Percentiles rank a stretch among this genome's conserved stretches.
These are phyloP conservation scores for Eilema caniola DNA, from an alignment of 2,888 invertebrate species.

Conservation along the genomic window DNA sequence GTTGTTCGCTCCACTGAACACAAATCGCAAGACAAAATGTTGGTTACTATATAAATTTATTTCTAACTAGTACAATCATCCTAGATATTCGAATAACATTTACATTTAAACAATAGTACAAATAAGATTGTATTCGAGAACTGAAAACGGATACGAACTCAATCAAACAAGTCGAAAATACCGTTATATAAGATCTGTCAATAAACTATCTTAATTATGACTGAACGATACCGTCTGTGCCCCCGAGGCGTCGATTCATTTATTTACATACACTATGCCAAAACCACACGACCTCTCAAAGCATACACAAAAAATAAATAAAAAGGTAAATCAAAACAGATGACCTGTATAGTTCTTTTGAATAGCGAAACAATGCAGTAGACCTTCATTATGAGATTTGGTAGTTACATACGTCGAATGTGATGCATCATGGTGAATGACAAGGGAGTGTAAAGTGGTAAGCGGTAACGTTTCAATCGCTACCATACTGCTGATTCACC, in stretches of 20 bases:
- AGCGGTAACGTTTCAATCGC: constrained; percentile 63
- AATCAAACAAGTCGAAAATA: constrained; percentile 11
- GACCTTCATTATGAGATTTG: constrained; percentile 51
- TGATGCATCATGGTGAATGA: constrained; percentile 52
- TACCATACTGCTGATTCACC: constrained; percentile 63
- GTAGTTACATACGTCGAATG: constrained; percentile 45
- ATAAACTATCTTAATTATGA: constrained; percentile 20
- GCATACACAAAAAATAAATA: constrained; percentile 18
- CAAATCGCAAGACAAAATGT: background rate
- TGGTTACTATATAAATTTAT: background rate
- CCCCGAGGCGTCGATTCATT: constrained; percentile 10
- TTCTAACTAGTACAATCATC: background rate
- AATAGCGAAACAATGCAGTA: constrained; percentile 46
- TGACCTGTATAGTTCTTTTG: constrained; percentile 42
- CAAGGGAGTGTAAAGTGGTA: constrained; percentile 58
- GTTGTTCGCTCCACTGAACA: background rate
- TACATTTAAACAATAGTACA: background rate
- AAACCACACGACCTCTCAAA: constrained; percentile 17
- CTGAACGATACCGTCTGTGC: constrained; percentile 13
- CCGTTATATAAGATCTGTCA: constrained; percentile 21
- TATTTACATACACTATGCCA: constrained; percentile 18
- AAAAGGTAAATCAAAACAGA: constrained; percentile 38
- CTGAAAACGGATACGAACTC: background rate
- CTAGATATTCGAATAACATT: background rate
- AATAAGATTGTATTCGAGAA: constrained; percentile 8